Evolutionary conservation across 2,113 vertebrate species (phyloP), one percentile per base, ranked within the genome.

Genomic region (Carlito syrichta): DNA sequence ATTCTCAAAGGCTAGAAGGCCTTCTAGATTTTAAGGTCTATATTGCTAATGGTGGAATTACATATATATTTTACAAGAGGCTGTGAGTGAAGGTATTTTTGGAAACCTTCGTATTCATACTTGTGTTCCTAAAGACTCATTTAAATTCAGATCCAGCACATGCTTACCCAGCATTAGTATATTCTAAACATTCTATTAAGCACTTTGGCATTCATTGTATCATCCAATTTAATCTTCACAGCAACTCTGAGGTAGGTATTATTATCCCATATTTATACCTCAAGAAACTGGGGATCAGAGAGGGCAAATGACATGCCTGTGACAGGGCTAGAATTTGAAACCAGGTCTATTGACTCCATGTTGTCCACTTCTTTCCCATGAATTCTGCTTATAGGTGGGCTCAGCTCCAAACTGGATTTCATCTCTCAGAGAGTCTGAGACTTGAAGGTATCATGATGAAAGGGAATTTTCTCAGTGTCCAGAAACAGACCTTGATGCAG

Each of bases 171-270:
- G 38, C 86, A 66, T 78, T 93, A 74, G 93, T 94, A 60, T 94
- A 95, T 68, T 86, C 85, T 89, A 88, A 95, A 83, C 52, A 62
- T 94, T 94, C 89, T 73, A 96, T 92, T 94, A 96, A 93, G 62
- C 40, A 25, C 62, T 74, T 93, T 38, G 69, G 73, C 45, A 69
- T 97, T 93, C 56, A 76, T n/a, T 89, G 60, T 86, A 45, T 83
- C 43, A 86, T 68, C 52, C 50, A 48, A 66, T 78, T 83, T 88
- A 83, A 97, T 97, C 78, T 91, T 74, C n/a, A 58, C 56, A 89
- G 83, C 25, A 73, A 88, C 68, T 84, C 10, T 2, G 56, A 91
- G 62, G 77, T 91, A 50, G 66, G 20, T 60, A 79, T 94, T 96
- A 94, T 91, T 56, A 82, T 95, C 76, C 60, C 17, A 22, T 77